phyloP scores from a whole-genome alignment of 2,113 vertebrate genomes.

The Cryptoleucopteryx plumbea region DNA sequence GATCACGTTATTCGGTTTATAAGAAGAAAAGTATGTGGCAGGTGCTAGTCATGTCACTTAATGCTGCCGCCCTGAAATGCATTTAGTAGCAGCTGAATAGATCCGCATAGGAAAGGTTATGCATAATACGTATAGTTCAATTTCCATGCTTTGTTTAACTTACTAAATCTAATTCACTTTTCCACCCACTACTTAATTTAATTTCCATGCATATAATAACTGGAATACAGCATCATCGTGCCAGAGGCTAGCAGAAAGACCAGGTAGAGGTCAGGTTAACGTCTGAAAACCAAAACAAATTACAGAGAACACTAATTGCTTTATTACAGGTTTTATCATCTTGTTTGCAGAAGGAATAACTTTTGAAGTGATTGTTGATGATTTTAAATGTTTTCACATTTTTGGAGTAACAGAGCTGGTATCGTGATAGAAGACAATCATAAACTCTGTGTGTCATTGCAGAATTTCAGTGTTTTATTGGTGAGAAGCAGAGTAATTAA shows the following conservation, averaged over 20 bases:
- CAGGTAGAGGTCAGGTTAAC: not conserved
- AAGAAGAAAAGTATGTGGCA: not conserved
- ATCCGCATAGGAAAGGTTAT: not conserved
- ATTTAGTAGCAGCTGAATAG: not conserved
- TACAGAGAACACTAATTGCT: not conserved
- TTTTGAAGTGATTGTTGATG: not conserved
- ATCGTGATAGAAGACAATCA: not conserved
- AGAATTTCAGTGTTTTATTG: not conserved
- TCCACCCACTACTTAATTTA: not conserved
- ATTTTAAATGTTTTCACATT: not conserved
- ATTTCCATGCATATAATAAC: not conserved
- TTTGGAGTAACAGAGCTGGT: not conserved
- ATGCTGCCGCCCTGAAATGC: not conserved
- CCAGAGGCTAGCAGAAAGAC: not conserved
- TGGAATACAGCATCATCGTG: not conserved
- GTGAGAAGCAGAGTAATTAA: not conserved
- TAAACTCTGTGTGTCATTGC: not conserved
- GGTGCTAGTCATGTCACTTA: not conserved
- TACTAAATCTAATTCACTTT: not conserved
- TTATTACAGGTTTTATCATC: not conserved
- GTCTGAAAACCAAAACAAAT: not conserved
- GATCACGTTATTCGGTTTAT: not conserved
- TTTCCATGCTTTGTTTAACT: not conserved
- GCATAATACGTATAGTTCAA: not conserved
- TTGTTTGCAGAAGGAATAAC: not conserved